Evolutionary conservation across 2,797 vertebrate genomes (phyloP).

Genomic region (Xiphophorus birchmanni): DNA sequence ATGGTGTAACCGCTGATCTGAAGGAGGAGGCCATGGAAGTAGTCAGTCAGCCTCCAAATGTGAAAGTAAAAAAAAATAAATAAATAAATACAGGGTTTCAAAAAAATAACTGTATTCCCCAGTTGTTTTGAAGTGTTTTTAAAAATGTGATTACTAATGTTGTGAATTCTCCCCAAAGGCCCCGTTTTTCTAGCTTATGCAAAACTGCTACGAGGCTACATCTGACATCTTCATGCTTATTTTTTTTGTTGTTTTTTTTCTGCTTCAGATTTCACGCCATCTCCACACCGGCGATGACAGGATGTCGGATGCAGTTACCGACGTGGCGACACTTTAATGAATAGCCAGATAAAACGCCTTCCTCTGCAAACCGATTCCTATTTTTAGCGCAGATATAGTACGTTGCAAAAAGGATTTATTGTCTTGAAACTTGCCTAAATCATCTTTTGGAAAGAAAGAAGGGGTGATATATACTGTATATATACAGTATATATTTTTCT

Average conservation of each 20-base stretch:
- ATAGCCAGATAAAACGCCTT: conserved; percentile 47
- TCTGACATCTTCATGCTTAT: conserved; percentile 49
- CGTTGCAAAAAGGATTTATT: neutral
- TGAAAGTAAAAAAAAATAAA: conserved; percentile 53
- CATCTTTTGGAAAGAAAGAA: too few species aligned
- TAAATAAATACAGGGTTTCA: conserved; percentile 54
- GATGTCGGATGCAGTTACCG: conserved; percentile 44
- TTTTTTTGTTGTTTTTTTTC: conserved; percentile 33
- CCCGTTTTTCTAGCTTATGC: conserved; percentile 45
- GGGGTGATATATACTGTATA: too few species aligned
- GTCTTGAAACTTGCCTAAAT: neutral
- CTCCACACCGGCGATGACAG: conserved; percentile 37
- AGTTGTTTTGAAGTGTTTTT: conserved; percentile 61
- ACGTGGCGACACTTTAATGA: conserved; percentile 47
- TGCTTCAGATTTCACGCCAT: conserved; percentile 16
- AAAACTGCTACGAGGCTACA: conserved; percentile 58
- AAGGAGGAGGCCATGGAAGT: conserved; percentile 61
- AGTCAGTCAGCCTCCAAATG: conserved; percentile 56
- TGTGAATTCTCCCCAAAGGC: conserved; percentile 44
- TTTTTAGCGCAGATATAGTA: neutral
- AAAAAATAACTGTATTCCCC: conserved; percentile 52
- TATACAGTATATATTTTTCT: too few species aligned
- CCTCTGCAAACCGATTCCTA: conserved; percentile 15
- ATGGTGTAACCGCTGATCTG: conserved; percentile 64
- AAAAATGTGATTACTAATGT: conserved; percentile 59